Conservation (phyloP, 2,888 invertebrate species). For the Hydrotaea cyrtoneurina region DNA sequence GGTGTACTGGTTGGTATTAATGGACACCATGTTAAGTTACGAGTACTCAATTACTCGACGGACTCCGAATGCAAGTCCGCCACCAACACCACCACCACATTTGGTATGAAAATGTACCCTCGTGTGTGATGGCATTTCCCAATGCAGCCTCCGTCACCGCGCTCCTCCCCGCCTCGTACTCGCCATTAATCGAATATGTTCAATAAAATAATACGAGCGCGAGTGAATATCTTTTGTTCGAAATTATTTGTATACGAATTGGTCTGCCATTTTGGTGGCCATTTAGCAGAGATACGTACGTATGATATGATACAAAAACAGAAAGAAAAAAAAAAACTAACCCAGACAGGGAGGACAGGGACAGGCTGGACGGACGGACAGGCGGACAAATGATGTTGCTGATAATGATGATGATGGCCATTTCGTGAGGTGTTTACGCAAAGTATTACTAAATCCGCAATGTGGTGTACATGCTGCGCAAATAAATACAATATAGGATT, state of each 20-base stretch:
- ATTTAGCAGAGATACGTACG: too few species aligned
- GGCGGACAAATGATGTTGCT: neutral
- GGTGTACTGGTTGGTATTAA: constrained; percentile 46
- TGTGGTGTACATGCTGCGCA: neutral
- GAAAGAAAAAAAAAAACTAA: too few species aligned
- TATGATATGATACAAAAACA: too few species aligned
- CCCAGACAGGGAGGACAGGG: neutral
- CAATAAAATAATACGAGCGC: constrained; percentile 11
- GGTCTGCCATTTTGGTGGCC: constrained; percentile 2
- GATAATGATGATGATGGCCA: constrained; percentile 48
- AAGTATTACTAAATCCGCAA: constrained; percentile 27
- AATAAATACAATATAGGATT: constrained; percentile 31
- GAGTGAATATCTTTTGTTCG: constrained; percentile 24
- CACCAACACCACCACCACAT: neutral
- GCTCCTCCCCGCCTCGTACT: neutral
- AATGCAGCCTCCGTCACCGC: neutral
- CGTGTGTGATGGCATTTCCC: neutral
- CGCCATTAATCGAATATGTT: constrained; percentile 11
- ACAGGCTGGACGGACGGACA: neutral
- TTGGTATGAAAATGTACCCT: constrained; percentile 32
- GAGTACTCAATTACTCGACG: constrained; percentile 45
- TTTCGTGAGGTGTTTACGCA: constrained; percentile 62
- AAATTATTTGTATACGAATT: constrained; percentile 23
- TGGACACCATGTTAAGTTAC: constrained; percentile 49
- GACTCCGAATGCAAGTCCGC: neutral